Percentiles rank a stretch among this genome's conserved stretches.
These are phyloP conservation scores for Saccostrea echinata DNA, from an alignment of 1,140 invertebrate species.

Conservation along the genomic window DNA sequence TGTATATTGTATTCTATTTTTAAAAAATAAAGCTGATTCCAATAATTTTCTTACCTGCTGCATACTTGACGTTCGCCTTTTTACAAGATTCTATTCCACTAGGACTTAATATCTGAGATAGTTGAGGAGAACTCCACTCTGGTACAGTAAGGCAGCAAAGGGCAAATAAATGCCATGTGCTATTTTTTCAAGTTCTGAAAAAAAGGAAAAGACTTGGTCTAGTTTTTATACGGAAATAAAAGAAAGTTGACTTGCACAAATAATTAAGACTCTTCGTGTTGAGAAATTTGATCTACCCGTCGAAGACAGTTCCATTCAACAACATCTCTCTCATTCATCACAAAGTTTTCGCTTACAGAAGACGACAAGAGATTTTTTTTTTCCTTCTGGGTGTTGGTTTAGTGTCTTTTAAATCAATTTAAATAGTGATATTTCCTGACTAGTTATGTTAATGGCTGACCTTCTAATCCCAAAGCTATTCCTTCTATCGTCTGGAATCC, in stretches of 20 bases:
- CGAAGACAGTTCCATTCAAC: not conserved
- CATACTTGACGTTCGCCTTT: too few species aligned
- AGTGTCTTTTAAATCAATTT: constrained; percentile 23
- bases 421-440: not conserved
- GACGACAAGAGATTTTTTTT: not conserved
- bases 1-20: too few species aligned
- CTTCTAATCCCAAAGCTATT: not conserved
- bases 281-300: not conserved
- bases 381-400: constrained; percentile 21
- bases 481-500: not conserved
- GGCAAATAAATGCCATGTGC: too few species aligned
- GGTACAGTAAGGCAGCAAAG: too few species aligned
- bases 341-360: not conserved
- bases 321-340: not conserved
- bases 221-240: not conserved
- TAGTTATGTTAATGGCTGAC: not conserved
- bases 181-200: too few species aligned
- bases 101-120: too few species aligned
- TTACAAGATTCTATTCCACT: too few species aligned
- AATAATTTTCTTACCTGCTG: too few species aligned
- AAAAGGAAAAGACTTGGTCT: not conserved
- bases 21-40: too few species aligned
- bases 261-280: not conserved
- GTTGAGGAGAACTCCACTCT: too few species aligned
- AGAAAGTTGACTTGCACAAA: not conserved